A percentile compares a stretch with the other conserved stretches of the same genome.
phyloP scores from a whole-genome alignment of 2,113 vertebrate genomes.

The Perca fluviatilis region DNA sequence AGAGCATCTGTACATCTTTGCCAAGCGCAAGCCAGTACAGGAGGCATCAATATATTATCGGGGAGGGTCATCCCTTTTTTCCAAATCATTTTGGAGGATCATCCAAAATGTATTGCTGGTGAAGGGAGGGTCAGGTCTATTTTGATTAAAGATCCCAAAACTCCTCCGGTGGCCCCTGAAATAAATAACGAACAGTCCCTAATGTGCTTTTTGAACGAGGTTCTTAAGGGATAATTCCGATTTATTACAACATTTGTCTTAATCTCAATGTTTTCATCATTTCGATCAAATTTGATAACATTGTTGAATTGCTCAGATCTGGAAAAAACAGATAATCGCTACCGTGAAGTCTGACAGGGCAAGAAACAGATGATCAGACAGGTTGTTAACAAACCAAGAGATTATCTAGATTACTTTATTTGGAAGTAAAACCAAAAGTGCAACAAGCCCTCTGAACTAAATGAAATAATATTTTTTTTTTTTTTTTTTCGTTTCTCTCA shows the following conservation, averaged over 20 bases:
- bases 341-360: background rate
- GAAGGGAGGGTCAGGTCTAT: too few relatives aligned
- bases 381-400: background rate
- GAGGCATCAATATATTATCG: too few relatives aligned
- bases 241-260: background rate
- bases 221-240: background rate
- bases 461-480: background rate
- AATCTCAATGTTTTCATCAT: background rate
- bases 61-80: too few relatives aligned
- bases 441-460: background rate
- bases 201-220: background rate
- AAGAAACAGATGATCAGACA: background rate
- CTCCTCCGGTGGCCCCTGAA: too few relatives aligned
- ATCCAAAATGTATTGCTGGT: too few relatives aligned
- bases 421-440: background rate
- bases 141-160: too few relatives aligned
- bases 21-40: too few relatives aligned
- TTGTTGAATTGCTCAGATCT: background rate
- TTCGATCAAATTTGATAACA: background rate
- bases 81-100: too few relatives aligned
- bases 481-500: background rate
- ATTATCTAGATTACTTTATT: background rate
- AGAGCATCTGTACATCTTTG: too few relatives aligned
- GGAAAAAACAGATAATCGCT: background rate
- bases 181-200: too few relatives aligned